Evolutionary conservation across 2,113 vertebrate genomes (phyloP).

Genomic region (Rhipidura dahli): DNA sequence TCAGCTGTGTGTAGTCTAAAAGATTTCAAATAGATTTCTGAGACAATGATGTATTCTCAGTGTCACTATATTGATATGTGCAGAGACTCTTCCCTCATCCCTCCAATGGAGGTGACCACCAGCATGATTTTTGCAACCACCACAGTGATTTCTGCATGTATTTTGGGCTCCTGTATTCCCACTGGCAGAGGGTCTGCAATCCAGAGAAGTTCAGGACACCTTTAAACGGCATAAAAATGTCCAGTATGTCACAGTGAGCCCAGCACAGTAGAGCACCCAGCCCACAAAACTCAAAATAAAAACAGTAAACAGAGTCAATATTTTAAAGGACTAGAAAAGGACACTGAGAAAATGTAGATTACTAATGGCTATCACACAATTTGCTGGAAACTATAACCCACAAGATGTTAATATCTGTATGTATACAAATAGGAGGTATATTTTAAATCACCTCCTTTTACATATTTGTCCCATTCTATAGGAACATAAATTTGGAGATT

Average conservation of each 20-base stretch:
- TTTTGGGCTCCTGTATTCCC: background rate
- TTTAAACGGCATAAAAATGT: background rate
- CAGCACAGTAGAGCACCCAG: background rate
- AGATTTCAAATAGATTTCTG: background rate
- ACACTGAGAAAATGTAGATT: background rate
- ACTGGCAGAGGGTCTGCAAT: background rate
- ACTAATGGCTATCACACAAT: background rate
- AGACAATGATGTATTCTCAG: background rate
- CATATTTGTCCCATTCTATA: accelerated
- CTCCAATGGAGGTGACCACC: background rate
- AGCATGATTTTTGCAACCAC: background rate
- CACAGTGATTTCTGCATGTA: background rate
- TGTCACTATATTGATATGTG: background rate
- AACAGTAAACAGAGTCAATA: background rate
- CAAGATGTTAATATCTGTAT: background rate
- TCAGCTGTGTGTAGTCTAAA: background rate
- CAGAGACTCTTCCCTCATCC: background rate
- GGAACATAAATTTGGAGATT: background rate
- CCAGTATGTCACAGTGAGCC: background rate
- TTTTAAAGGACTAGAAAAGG: background rate
- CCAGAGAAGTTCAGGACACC: background rate
- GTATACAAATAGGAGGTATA: background rate
- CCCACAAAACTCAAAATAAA: background rate
- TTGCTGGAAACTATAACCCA: background rate
- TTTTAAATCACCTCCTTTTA: background rate